A percentile compares a stretch with the other conserved stretches of the same genome.
These are phyloP conservation scores for Ginglymostoma cirratum DNA, from an alignment of 2,113 vertebrate genomes.

Conservation along the genomic window DNA sequence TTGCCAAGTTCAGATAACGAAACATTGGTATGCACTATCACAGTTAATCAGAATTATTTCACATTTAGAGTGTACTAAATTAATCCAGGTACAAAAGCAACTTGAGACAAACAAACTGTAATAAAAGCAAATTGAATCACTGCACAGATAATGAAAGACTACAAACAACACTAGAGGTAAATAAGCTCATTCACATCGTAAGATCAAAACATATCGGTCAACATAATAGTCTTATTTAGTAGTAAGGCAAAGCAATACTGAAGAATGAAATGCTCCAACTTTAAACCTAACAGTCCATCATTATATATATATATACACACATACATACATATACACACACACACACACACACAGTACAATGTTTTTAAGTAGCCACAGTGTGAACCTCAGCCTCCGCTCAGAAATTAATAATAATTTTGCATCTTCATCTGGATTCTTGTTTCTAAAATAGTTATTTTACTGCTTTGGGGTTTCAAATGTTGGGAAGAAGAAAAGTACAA, in stretches of 20 bases:
- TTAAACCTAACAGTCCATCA: not conserved
- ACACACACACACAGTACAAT: not conserved
- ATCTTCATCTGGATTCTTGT: no score
- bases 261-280: not conserved
- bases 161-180: not conserved
- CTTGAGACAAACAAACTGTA: not conserved
- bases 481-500: not conserved
- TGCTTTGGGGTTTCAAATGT: not conserved
- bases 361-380: not conserved
- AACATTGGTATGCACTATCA: not conserved
- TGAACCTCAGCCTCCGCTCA: not conserved
- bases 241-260: not conserved
- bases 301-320: no score
- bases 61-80: not conserved
- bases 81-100: constrained; percentile 10
- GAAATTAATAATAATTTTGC: no score
- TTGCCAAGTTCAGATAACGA: not conserved
- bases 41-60: constrained; percentile 2
- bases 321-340: no score
- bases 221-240: not conserved
- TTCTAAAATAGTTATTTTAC: not conserved
- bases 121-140: not conserved
- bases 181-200: not conserved
- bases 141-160: not conserved
- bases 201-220: not conserved